Evolutionary conservation across 2,888 invertebrate genomes (phyloP), one percentile per base, ranked within the genome.

Genomic region (Pasiphila rectangulata): DNA sequence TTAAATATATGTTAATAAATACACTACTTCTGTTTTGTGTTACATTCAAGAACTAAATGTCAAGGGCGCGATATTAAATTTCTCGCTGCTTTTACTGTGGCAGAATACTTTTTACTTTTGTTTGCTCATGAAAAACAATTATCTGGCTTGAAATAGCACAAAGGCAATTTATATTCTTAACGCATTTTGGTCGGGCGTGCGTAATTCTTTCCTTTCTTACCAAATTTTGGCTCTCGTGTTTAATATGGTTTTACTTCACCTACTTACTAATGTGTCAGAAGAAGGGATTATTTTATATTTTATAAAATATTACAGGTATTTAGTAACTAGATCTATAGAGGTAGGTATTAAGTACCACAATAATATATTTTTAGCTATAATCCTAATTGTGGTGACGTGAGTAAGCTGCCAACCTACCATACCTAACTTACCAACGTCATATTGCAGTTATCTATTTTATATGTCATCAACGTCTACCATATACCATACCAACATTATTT

Each of bases 11-110:
- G n/a, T n/a, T n/a, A n/a, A n/a, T n/a, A n/a, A n/a, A n/a, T 46
- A 44, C 30, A 38, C 41, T 38, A 38, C 41, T 50, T 51, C 45
- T 49, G 36, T 50, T 40, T 54, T 46, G 46, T 41, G 35, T 51
- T 56, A 54, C 40, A 53, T 57, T 50, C 44, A 52, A 51, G 45
- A 51, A 51, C 30, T 51, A 51, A 51, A 57, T 55, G 51, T 40
- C 48, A 55, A 51, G 53, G 49, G 19, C 46, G 25, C 30, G 34
- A 38, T 48, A 46, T 51, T 44, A 27, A 51, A 57, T 57, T 46
- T 48, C 34, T 47, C 32, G 27, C 41, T 37, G 37, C 34, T 46
- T 35, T 41, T 38, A 42, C 10, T 35, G 39, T 16, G 42, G 9
- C 21, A 38, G 19, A 42, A 40, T 41, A 42, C 29, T 49, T 47